Base-by-base conservation (phyloP, 2,888 invertebrate species). In the Campoplex capitator region DNA sequence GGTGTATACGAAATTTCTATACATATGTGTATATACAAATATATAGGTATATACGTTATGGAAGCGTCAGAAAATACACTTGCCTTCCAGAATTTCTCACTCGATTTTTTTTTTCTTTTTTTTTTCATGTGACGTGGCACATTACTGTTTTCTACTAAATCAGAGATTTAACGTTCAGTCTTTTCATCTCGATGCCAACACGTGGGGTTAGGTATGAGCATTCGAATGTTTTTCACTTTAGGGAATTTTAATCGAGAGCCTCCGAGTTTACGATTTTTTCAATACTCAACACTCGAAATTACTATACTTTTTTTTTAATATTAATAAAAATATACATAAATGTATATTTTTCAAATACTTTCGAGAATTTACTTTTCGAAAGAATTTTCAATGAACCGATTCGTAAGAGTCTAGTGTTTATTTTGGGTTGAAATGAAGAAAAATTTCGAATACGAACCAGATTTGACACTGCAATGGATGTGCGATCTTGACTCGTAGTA, bases 391-490 rank as follows among this genome's bases (percentile, higher is more conserved):
- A 18, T n/a, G 7, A 23, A 23, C 23, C 23, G 23, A 23, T 51
- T 51, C 51, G 18, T 51, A n/a, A 18, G 4, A 6, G n/a, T 18
- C 7, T 51, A 2, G 16, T 18, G 51, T 18, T 51, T n/a, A 51
- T 18, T 23, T 23, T 23, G 11, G 11, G 28, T 77, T 32, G 0
- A 16, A 45, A 73, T 42, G 0, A 62, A 45, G 13, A n/a, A 38
- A 78, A 65, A 58, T 83, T n/a, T 48, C 1, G 38, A 73, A 89
- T 91, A 94, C 96, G 95, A 96, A 99, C 99, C 99, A 96, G 99
- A 98, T 95, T 98, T 99, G 88, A 99, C 99, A 86, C 99, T 99
- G 95, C 98, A 99, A 95, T 99, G 99, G 92, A 99, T 98, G 95
- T 99, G 98, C 23, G 98, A 97, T 90, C 98, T 96, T 94, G 98